Conservation (phyloP, 2,888 invertebrate species). For the Drosophila cracens region DNA sequence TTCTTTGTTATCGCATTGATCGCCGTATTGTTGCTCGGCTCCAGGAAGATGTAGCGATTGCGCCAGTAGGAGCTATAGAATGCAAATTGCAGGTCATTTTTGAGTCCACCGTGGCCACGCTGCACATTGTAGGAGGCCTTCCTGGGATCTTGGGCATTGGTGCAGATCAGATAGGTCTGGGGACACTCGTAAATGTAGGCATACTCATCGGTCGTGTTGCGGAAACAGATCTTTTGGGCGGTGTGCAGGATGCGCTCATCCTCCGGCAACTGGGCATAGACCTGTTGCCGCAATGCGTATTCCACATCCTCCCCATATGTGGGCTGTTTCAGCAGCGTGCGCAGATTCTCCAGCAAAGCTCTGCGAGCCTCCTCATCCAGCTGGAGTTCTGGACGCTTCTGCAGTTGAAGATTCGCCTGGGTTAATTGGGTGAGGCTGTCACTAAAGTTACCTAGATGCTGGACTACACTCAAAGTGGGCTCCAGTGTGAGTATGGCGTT, state of each 20-base stretch:
- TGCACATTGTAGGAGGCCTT: slow-evolving; percentile 64
- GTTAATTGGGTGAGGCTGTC: slow-evolving; percentile 53
- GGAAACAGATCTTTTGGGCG: slow-evolving; percentile 68
- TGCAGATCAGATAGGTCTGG: slow-evolving; percentile 74
- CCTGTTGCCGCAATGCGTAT: slow-evolving; percentile 17
- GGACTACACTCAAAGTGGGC: slow-evolving; percentile 46
- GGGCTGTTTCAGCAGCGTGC: slow-evolving; percentile 39
- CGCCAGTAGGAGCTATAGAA: slow-evolving; percentile 70
- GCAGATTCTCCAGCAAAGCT: slow-evolving; percentile 46
- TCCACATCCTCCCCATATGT: slow-evolving; percentile 45
- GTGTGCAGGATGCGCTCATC: slow-evolving; percentile 63
- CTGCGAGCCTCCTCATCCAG: slow-evolving; percentile 19
- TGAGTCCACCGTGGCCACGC: slow-evolving; percentile 36
- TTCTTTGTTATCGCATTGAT: slow-evolving; percentile 63
- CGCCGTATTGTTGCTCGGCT: slow-evolving; percentile 30
- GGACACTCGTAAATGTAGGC: slow-evolving; percentile 74
- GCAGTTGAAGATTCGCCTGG: slow-evolving; percentile 59
- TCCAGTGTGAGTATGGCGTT: slow-evolving; percentile 60
- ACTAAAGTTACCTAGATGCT: slow-evolving; percentile 48
- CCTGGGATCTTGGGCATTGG: slow-evolving; percentile 58
- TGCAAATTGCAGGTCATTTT: slow-evolving; percentile 51
- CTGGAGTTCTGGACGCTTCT: slow-evolving; percentile 44
- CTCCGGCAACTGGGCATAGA: slow-evolving; percentile 50
- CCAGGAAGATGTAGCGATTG: slow-evolving; percentile 63
- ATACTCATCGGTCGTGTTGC: slow-evolving; percentile 56